Evolutionary conservation across 2,797 vertebrate species (phyloP).

Genomic region (Macroramphosus scolopax): DNA sequence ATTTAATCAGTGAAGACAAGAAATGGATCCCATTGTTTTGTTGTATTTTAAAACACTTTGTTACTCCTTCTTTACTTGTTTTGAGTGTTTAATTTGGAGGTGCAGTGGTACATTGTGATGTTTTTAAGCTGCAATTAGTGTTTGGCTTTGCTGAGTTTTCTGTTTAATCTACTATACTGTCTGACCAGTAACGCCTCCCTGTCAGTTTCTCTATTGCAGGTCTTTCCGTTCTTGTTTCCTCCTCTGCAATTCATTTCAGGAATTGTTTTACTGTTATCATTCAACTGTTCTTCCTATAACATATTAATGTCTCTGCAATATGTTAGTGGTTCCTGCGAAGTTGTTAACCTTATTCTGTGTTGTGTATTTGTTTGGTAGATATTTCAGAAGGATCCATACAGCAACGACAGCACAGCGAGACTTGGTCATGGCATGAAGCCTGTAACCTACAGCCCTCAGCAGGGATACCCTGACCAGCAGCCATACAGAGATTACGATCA

Average conservation of each 20-base stretch:
- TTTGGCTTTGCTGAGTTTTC: slow-evolving; percentile 52
- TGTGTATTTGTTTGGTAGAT: slow-evolving; percentile 75
- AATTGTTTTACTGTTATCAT: slow-evolving; percentile 40
- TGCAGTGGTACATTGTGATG: slow-evolving; percentile 37
- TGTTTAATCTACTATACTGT: slow-evolving; percentile 47
- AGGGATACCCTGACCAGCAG: slow-evolving; percentile 83
- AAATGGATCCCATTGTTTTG: slow-evolving; percentile 63
- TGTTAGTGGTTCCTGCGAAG: neutral
- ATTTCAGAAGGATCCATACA: slow-evolving; percentile 88
- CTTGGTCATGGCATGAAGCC: slow-evolving; percentile 82
- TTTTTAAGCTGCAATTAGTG: slow-evolving; percentile 35
- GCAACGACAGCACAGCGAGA: slow-evolving; percentile 78
- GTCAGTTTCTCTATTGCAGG: slow-evolving; percentile 85
- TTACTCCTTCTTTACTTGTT: slow-evolving; percentile 32
- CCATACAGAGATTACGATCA: slow-evolving; percentile 89
- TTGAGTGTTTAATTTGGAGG: slow-evolving; percentile 43
- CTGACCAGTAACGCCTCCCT: slow-evolving; percentile 76
- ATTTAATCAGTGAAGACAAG: slow-evolving; percentile 1
- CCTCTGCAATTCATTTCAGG: slow-evolving; percentile 61
- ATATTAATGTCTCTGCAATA: slow-evolving; percentile 2
- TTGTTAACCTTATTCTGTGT: slow-evolving; percentile 27
- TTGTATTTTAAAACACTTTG: slow-evolving; percentile 30
- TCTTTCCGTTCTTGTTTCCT: slow-evolving; percentile 71
- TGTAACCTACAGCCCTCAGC: slow-evolving; percentile 80
- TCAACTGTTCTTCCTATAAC: slow-evolving; percentile 26